Conservation (phyloP, 1,140 invertebrate genomes). For the Microplitis mediator region DNA sequence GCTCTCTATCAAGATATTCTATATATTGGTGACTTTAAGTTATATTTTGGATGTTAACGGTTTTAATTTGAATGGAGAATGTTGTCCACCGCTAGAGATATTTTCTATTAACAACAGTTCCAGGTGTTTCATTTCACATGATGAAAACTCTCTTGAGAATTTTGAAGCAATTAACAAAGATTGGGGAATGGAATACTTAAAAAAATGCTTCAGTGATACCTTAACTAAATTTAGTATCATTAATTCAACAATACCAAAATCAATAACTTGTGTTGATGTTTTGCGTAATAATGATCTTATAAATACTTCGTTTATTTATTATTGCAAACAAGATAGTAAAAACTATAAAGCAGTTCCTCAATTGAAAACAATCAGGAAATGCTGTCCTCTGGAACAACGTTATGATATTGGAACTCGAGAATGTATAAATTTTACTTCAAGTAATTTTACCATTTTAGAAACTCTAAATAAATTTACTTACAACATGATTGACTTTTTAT, state of each 20-base stretch:
- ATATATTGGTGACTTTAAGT: not conserved
- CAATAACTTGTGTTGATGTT: constrained; percentile 22
- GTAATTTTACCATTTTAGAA: constrained; percentile 3
- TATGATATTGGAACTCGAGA: constrained; percentile 10
- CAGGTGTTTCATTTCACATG: constrained; percentile 17
- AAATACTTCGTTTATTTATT: constrained; percentile 13
- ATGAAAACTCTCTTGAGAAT: constrained; percentile 7
- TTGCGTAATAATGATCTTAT: constrained; percentile 3
- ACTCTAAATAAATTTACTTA: not conserved
- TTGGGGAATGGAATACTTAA: constrained; percentile 1
- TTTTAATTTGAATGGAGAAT: not conserved
- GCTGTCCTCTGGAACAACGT: constrained; percentile 3
- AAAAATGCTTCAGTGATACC: constrained; percentile 27
- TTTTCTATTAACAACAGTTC: constrained; percentile 15
- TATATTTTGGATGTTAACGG: not conserved
- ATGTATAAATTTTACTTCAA: not conserved
- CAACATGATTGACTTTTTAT: constrained; percentile 7
- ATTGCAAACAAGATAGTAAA: constrained; percentile 4
- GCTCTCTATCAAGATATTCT: not conserved
- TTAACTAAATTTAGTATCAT: constrained; percentile 16
- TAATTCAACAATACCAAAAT: constrained; percentile 5
- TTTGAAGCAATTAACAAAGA: not conserved
- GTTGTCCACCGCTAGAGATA: constrained; percentile 11
- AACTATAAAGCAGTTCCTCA: not conserved
- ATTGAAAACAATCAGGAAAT: constrained; percentile 1